These are phyloP conservation scores for Typhlichthys eigenmanni DNA, from an alignment of 2,797 vertebrate genomes.

Conservation along the genomic window DNA sequence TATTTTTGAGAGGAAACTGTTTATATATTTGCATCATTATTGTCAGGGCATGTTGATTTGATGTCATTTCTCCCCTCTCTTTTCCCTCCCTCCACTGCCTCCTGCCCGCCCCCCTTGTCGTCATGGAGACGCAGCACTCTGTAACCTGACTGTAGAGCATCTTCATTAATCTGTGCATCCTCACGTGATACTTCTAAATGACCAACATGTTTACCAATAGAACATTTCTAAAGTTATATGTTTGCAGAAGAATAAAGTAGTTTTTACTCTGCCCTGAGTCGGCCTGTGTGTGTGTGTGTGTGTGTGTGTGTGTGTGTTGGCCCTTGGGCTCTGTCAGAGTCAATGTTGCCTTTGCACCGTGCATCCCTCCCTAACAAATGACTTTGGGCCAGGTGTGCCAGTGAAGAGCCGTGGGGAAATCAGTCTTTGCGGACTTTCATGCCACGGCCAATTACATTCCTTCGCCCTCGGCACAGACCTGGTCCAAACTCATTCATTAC, in stretches of 20 bases:
- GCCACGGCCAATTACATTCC: background rate
- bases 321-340: background rate
- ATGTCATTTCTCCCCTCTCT: constrained; percentile 55
- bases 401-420: constrained; percentile 52
- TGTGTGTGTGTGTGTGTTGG: constrained; percentile 1
- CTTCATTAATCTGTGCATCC: constrained; percentile 72
- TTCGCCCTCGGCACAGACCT: constrained; percentile 15
- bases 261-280: constrained; percentile 68
- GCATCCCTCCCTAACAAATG: constrained; percentile 40
- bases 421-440: constrained; percentile 5
- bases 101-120: constrained; percentile 46
- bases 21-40: constrained; percentile 61
- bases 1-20: constrained; percentile 30
- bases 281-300: background rate
- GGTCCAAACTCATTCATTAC: constrained; percentile 48
- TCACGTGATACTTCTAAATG: constrained; percentile 69
- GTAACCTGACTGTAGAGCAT: constrained; percentile 68
- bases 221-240: constrained; percentile 75
- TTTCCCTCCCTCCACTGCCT: constrained; percentile 17
- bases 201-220: constrained; percentile 74
- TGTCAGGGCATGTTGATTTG: constrained; percentile 71
- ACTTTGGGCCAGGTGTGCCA: constrained; percentile 53
- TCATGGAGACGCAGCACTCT: constrained; percentile 66
- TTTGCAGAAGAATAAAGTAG: constrained; percentile 80
- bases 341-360: background rate